Evolutionary conservation across 2,797 vertebrate genomes (phyloP), one percentile per base, ranked within the genome.

Genomic region (Cheirogaleus major): DNA sequence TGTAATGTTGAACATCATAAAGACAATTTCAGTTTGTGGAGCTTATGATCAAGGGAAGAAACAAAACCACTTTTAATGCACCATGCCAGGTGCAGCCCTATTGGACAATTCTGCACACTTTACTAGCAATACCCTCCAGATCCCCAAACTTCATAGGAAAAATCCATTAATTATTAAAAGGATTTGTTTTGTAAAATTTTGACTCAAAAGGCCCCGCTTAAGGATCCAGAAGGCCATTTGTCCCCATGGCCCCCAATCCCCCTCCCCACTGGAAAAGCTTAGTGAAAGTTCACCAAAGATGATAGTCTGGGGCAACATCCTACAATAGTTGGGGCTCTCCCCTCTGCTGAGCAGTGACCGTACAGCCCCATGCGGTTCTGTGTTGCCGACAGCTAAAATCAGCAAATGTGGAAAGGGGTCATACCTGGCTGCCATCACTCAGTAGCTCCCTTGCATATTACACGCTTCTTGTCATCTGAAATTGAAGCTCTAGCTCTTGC

Each of bases 331-430:
- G 7, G 14, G 17, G 15, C 32, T 82, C 14, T 82, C 7, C 14
- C 17, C 0, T 63, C 20, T 59, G 17, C 2, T 5, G 17, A 55
- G 13, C 27, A 17, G 3, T 80, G 50, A 41, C 23, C 25, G 45
- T 75, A 52, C 0, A 38, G 4, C 9, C 10, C 1, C 7, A 5
- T 6, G 12, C 15, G 5, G 1, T 12, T 20, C 38, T 59, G 11
- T 45, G 14, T 27, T 59, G 70, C 50, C 1, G 25, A 0, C 15
- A 20, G 18, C n/a, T 48, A 43, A 7, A 80, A 59, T 23, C 38
- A 27, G 20, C 0, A 38, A 43, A 23, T 27, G 2, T 14, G 22
- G 22, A 8, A 35, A 88, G 11, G 14, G 15, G 15, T 65, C 27
- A 69, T 32, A 20, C 4, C 32, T 57, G 20, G 2, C 63, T 35